Evolutionary conservation across 2,797 vertebrate genomes (phyloP), one percentile per base, ranked within the genome.

Genomic region (Sebastes trivittatus): DNA sequence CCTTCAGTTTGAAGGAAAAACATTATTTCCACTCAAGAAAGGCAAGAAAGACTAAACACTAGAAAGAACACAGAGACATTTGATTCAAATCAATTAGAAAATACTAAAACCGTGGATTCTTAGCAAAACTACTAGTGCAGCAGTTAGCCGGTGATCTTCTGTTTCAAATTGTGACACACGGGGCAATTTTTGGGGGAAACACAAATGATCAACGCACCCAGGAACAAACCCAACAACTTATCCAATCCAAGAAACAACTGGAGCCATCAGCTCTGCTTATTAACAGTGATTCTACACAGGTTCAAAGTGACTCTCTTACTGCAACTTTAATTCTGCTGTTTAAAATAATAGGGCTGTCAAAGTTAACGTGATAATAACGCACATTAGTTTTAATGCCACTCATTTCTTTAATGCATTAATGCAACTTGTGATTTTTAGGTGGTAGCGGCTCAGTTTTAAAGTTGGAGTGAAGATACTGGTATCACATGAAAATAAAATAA

Each of bases 271-370:
- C 7, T 22, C 13, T 38, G 63, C 32, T 54, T 30, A 23, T 64
- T 13, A 52, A 38, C 81, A 72, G 29, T 2, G 69, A 77, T 81
- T 76, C 82, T 78, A 69, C 89, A 87, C 82, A 81, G 86, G 61
- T 3, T 38, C 4, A 11, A 20, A 56, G 55, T 18, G 3, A 5
- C 18, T 23, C 3, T 42, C 38, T 18, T 20, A 23, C 10, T 34
- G 27, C 0, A 38, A 8, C 7, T 58, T 32, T 23, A 29, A 10
- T 64, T 71, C 7, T 20, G 4, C 2, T 36, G 11, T 29, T 9
- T 20, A 58, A n/a, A 7, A 52, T n/a, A 5, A 52, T 49, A 49
- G 42, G 42, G 16, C 42, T 20, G 42, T 49, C 42, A 49, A 49
- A 49, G 18, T 49, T 49, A 49, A 49, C 42, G 7, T 0, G 0